A percentile compares a stretch with the other conserved stretches of the same genome.
Conservation (phyloP, 1,140 invertebrate species). For the Temnothorax curvispinosus region DNA sequence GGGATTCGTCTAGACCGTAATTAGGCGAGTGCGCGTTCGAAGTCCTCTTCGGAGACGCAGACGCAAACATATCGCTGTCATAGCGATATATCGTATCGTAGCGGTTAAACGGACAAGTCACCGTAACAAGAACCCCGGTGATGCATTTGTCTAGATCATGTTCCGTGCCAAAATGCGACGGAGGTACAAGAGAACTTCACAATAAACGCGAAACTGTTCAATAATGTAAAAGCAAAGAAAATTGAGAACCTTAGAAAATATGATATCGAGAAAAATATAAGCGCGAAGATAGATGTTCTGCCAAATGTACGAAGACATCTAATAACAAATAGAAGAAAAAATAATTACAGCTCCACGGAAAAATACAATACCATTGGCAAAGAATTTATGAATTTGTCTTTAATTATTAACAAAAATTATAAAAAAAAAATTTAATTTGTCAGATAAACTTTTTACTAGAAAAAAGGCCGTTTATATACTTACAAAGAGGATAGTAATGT, state of each 20-base stretch:
- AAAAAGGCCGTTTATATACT: background rate
- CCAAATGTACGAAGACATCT: background rate
- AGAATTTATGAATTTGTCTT: background rate
- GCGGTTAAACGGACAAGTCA: slow-evolving; percentile 38
- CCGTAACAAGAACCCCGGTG: slow-evolving; percentile 5
- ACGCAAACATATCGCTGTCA: slow-evolving; percentile 35
- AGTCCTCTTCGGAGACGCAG: background rate
- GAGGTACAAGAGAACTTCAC: background rate
- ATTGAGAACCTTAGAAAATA: background rate
- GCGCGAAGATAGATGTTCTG: background rate
- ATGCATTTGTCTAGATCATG: slow-evolving; percentile 2
- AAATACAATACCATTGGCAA: background rate
- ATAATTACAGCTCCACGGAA: background rate
- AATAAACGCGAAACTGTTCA: background rate
- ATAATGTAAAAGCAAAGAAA: background rate
- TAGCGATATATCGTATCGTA: slow-evolving; percentile 36
- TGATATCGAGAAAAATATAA: background rate
- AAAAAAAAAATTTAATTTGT: background rate
- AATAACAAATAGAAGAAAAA: background rate
- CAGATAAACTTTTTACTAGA: background rate
- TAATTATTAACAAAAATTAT: background rate
- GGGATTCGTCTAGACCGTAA: slow-evolving; percentile 48
- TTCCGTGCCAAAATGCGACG: background rate
- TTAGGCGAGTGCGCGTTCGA: slow-evolving; percentile 41
- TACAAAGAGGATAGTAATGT: background rate